phyloP scores from a whole-genome alignment of 2,113 vertebrate genomes.

The Thamnaconus septentrionalis region DNA sequence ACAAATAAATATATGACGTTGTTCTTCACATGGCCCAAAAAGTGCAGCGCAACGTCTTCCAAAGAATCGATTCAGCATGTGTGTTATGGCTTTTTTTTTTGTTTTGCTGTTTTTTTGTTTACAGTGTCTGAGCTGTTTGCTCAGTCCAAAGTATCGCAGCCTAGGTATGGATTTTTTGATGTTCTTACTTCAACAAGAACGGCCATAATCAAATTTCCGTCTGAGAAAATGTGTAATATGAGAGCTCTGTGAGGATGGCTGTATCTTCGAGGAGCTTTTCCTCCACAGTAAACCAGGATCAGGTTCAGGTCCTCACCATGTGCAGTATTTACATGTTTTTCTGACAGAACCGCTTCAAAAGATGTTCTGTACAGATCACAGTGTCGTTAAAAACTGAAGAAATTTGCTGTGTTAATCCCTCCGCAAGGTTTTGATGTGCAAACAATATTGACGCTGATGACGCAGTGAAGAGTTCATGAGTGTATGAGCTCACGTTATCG shows the following conservation, averaged over 20 bases:
- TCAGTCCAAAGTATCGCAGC: constrained; percentile 39
- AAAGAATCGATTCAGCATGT: constrained; percentile 25
- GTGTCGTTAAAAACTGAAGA: too few species aligned
- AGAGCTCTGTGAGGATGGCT: constrained; percentile 41
- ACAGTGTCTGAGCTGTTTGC: constrained; percentile 44
- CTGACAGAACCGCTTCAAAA: too few species aligned
- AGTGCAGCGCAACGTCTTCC: constrained; percentile 8
- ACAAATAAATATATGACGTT: constrained; percentile 32
- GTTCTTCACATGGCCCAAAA: constrained; percentile 9
- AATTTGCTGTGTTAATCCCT: too few species aligned
- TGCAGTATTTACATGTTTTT: not conserved
- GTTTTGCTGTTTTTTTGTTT: constrained; percentile 27
- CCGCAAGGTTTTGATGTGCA: too few species aligned
- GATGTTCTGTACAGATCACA: too few species aligned
- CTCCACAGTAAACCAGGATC: constrained; percentile 14
- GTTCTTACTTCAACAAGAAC: constrained; percentile 41
- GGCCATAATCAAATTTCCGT: constrained; percentile 55
- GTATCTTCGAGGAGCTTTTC: constrained; percentile 19
- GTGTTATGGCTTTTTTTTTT: too few species aligned
- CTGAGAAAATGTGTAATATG: constrained; percentile 41
- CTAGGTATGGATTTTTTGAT: constrained; percentile 56
- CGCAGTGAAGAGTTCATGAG: too few species aligned
- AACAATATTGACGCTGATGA: too few species aligned
- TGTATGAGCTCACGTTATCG: too few species aligned
- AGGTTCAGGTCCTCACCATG: not conserved